Conservation (phyloP, 2,888 invertebrate species). For the Lasioglossum figueresi region DNA sequence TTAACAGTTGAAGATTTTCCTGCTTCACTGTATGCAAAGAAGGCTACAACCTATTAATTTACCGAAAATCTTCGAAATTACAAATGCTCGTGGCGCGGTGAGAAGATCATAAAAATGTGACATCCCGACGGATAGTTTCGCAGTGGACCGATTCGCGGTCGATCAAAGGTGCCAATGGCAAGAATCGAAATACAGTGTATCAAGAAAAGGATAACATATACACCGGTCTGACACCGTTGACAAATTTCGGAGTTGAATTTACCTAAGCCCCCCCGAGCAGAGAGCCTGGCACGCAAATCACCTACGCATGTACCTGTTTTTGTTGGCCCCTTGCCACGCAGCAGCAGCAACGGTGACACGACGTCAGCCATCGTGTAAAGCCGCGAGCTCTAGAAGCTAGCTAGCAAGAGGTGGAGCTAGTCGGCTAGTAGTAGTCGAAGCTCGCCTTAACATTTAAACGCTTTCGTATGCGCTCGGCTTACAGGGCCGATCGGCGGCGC, state of each 20-base stretch:
- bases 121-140: neutral
- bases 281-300: constrained; percentile 44
- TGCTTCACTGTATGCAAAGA: neutral
- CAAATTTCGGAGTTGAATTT: constrained; percentile 33
- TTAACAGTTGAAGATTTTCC: neutral
- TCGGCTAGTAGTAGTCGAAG: constrained; percentile 32
- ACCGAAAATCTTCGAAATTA: neutral
- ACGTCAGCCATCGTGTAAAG: constrained; percentile 16
- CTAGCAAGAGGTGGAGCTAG: constrained; percentile 37
- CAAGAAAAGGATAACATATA: neutral
- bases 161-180: neutral
- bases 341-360: constrained; percentile 58
- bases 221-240: constrained; percentile 11
- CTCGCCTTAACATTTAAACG: constrained; percentile 65
- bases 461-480: constrained; percentile 19
- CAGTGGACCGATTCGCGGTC: neutral
- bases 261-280: constrained; percentile 34
- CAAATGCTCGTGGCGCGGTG: no score
- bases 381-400: constrained; percentile 11
- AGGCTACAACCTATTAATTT: neutral
- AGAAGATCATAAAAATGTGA: neutral
- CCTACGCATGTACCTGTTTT: constrained; percentile 66
- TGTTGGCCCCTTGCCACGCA: constrained; percentile 65
- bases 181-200: neutral
- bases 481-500: constrained; percentile 45